Evolutionary conservation across 2,888 invertebrate genomes (phyloP).

Genomic region (Monochamus alternatus): DNA sequence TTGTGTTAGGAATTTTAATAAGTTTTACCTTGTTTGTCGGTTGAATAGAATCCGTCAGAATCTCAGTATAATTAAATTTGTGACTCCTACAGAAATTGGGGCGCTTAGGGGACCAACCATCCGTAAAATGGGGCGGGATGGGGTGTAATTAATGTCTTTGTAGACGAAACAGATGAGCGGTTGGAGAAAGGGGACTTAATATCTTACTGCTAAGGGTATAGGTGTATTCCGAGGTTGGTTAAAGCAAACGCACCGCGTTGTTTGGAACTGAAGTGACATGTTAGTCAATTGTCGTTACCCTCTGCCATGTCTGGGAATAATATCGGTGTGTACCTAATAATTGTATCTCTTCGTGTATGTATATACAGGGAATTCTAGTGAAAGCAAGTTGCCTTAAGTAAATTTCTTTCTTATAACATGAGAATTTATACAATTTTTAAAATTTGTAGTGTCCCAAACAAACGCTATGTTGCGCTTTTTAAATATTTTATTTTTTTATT

Average conservation of each 20-base stretch:
- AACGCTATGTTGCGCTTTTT: too few relatives aligned
- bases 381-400: too few relatives aligned
- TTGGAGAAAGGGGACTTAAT: slow-evolving; percentile 2
- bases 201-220: not conserved
- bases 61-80: slow-evolving; percentile 32
- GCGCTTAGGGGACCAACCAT: slow-evolving; percentile 12
- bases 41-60: slow-evolving; percentile 11
- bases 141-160: slow-evolving; percentile 25
- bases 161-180: slow-evolving; percentile 12
- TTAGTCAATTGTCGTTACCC: too few relatives aligned
- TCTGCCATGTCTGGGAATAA: too few relatives aligned
- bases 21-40: slow-evolving; percentile 12
- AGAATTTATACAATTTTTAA: too few relatives aligned
- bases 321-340: too few relatives aligned
- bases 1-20: slow-evolving; percentile 21
- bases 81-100: slow-evolving; percentile 23
- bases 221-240: not conserved
- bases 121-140: slow-evolving; percentile 18
- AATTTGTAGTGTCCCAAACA: too few relatives aligned
- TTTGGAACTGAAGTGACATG: not conserved
- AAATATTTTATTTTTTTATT: too few relatives aligned
- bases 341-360: too few relatives aligned
- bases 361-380: too few relatives aligned
- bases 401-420: too few relatives aligned
- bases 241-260: not conserved